phyloP scores from a whole-genome alignment of 1,140 invertebrate species.

The Ladona fulva region DNA sequence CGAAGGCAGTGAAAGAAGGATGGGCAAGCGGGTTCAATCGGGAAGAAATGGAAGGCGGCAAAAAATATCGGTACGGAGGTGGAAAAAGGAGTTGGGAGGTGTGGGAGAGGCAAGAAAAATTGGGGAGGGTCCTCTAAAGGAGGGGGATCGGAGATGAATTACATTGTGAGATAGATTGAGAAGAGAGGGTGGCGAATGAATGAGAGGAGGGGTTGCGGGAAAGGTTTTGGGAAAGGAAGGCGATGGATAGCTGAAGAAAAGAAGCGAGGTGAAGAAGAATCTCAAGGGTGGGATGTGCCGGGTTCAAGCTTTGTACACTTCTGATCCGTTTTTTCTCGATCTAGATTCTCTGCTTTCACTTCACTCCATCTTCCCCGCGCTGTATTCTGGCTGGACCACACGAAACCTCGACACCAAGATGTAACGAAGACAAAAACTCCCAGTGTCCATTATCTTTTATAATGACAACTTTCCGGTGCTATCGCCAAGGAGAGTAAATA shows the following conservation, averaged over 20 bases:
- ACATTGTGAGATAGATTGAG: not conserved
- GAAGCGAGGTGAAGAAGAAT: not conserved
- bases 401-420: too few relatives aligned
- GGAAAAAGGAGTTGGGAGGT: not conserved
- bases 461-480: too few relatives aligned
- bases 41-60: not conserved
- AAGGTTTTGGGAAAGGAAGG: not conserved
- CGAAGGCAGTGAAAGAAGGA: not conserved
- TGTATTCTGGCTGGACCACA: too few relatives aligned
- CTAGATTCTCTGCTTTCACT: too few relatives aligned
- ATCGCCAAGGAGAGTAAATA: too few relatives aligned
- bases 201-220: not conserved
- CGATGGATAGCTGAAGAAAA: not conserved
- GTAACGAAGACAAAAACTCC: too few relatives aligned
- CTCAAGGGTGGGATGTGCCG: too few relatives aligned
- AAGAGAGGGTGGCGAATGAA: not conserved
- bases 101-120: not conserved
- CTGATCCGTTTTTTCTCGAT: too few relatives aligned
- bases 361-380: too few relatives aligned
- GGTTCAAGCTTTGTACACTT: too few relatives aligned
- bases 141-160: not conserved
- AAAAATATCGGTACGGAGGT: not conserved
- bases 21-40: not conserved
- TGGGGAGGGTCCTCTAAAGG: not conserved
- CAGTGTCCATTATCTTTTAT: too few relatives aligned